Evolutionary conservation across 2,888 invertebrate species (phyloP), one percentile per base, ranked within the genome.

Genomic region (Pardosa pseudoannulata): DNA sequence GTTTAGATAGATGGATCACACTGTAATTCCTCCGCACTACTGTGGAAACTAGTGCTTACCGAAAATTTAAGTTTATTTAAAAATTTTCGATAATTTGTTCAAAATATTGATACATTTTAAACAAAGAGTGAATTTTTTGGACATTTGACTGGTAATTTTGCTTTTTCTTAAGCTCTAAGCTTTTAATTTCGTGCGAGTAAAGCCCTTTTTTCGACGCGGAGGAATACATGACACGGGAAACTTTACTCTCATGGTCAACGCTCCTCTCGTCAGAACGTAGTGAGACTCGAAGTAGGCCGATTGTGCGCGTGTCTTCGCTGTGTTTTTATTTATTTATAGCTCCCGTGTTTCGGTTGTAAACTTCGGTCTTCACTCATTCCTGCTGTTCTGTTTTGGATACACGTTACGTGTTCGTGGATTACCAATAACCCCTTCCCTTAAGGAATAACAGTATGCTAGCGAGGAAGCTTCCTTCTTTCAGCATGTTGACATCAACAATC

Each of bases 381-480:
- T 56, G 11, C 23, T 56, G 56, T n/a, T n/a, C n/a, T n/a, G n/a
- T n/a, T 56, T 56, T 56, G 56, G 56, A 56, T 56, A 56, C 23
- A 56, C 23, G 16, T 1, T 19, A n/a, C 11, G 29, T 23, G 85
- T 86, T 79, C 79, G 79, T 72, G 65, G 79, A 70, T 76, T 75
- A 29, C 81, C 31, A 65, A 27, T 29, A 41, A 19, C 31, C 19
- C 70, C 39, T 62, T n/a, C n/a, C n/a, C n/a, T n/a, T n/a, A n/a
- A n/a, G n/a, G n/a, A n/a, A 73, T 62, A 65, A 79, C 32, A 80
- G 36, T 67, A 89, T 87, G 88, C 72, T 89, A 73, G 70, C 88
- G 28, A 74, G 88, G 73, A 88, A 80, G 72, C 78, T 88, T 46
- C 80, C 83, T 16, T 46, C 71, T 71, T 88, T 89, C 68, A 88